A percentile compares a stretch with the other conserved stretches of the same genome.
Evolutionary conservation across 2,797 vertebrate genomes (phyloP).

Genomic region (Lepilemur septentrionalis): DNA sequence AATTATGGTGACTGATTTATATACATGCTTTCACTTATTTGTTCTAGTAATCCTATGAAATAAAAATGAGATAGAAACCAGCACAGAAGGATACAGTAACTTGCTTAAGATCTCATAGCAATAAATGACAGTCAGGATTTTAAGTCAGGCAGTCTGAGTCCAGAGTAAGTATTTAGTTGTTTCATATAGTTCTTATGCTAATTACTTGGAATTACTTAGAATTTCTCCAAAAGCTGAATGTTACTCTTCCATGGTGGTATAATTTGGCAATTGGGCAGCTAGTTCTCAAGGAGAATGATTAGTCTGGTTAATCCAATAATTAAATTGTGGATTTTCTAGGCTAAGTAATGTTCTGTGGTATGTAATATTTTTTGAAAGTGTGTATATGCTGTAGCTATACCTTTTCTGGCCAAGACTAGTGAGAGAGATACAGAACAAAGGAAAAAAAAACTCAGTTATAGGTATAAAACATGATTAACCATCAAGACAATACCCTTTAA

Average conservation of each 20-base stretch:
- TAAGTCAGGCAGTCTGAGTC: background rate
- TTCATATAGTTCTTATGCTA: background rate
- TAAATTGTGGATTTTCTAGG: conserved; percentile 35
- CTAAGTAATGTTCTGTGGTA: background rate
- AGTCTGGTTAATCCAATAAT: conserved; percentile 44
- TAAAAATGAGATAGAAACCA: background rate
- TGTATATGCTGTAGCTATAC: background rate
- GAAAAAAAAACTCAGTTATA: background rate
- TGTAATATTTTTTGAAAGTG: background rate
- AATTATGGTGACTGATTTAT: background rate
- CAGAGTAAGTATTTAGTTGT: background rate
- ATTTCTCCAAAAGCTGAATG: background rate
- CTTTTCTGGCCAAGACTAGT: background rate
- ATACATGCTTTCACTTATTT: background rate
- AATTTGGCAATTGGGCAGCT: conserved; percentile 29
- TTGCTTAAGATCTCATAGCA: background rate
- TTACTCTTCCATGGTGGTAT: background rate
- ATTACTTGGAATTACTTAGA: conserved; percentile 37
- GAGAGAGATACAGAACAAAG: background rate
- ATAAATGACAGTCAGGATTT: background rate
- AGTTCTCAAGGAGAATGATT: conserved; percentile 28
- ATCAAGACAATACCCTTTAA: background rate
- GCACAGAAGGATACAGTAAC: background rate
- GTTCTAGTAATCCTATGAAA: background rate
- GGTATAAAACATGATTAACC: background rate